Base-by-base conservation (phyloP, 1,140 invertebrate species). In the Pseudobourletiella spinata region DNA sequence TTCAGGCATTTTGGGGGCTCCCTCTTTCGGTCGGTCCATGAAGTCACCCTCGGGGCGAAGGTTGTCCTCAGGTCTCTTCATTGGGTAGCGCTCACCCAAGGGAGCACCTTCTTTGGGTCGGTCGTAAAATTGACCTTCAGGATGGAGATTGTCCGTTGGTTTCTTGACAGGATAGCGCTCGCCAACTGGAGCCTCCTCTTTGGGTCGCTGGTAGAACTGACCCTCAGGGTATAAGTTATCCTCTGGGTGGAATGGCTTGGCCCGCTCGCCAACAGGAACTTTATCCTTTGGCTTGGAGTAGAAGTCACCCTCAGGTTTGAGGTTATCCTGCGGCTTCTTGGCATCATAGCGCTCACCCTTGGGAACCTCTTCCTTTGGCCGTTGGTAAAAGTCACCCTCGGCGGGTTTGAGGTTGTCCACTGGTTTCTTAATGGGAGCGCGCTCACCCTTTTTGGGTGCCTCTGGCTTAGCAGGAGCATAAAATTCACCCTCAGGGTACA, bases 241-340 rank as follows among this genome's bases (percentile, higher is more conserved):
- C 2, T 78, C 71, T 29, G 76, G 82, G 55, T 70, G 73, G 14
- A 59, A 57, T 1, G 64, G 15, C 3, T 26, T 35, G 2, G 44
- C 28, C 24, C 67, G 25, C 16, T 69, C 64, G 8, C 64, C 69
- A 25, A 35, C 30, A 15, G 28, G n/a, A 3, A 25, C 8, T 15
- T 59, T 14, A 59, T 58, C 29, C 2, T 35, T 54, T 3, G 63
- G 57, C 25, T 44, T 20, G 30, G 50, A 29, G 20, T 74, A 76
- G 51, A 71, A 71, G 3, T 69, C 58, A 8, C 71, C 71, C 61
- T 64, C 61, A 2, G 48, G 30, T 85, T 82, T 78, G 0, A 86
- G 71, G 72, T 86, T 86, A 67, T 86, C 84, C 16, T 71, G 67
- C 2, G 76, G 81, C 67, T 77, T 81, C 3, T 79, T 76, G 28